Conservation (phyloP, 1,140 invertebrate genomes). For the Leptinotarsa lineolata region DNA sequence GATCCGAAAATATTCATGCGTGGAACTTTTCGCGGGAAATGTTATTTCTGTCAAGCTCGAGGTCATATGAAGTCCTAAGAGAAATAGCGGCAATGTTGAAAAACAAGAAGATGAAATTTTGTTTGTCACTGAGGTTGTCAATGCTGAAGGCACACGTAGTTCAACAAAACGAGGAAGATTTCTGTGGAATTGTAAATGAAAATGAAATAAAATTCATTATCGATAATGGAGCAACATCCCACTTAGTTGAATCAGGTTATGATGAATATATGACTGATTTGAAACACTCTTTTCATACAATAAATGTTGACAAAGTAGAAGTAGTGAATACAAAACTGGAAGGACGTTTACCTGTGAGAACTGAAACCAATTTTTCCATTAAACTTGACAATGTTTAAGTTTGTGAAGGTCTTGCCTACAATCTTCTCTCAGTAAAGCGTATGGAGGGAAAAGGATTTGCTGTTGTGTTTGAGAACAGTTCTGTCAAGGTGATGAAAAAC, state of each 20-base stretch:
- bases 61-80: constrained; percentile 11
- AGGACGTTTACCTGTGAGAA: background rate
- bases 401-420: constrained; percentile 15
- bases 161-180: background rate
- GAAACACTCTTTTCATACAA: constrained; percentile 3
- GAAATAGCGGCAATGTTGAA: background rate
- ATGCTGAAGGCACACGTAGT: background rate
- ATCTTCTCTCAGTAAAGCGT: constrained; percentile 21
- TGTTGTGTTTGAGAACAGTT: constrained; percentile 27
- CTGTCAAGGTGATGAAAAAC: constrained; percentile 24
- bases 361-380: background rate
- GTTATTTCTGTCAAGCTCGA: constrained; percentile 18
- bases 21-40: constrained; percentile 18
- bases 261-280: constrained; percentile 7
- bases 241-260: constrained; percentile 11
- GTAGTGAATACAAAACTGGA: constrained; percentile 7
- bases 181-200: background rate
- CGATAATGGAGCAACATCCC: constrained; percentile 19
- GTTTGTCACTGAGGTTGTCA: constrained; percentile 9
- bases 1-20: background rate
- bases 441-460: constrained; percentile 16
- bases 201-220: constrained; percentile 16
- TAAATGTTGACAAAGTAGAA: constrained; percentile 22
- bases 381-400: background rate
- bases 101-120: constrained; percentile 13